Evolutionary conservation across 2,113 vertebrate species (phyloP).

Genomic region (Neomonachus schauinslandi): DNA sequence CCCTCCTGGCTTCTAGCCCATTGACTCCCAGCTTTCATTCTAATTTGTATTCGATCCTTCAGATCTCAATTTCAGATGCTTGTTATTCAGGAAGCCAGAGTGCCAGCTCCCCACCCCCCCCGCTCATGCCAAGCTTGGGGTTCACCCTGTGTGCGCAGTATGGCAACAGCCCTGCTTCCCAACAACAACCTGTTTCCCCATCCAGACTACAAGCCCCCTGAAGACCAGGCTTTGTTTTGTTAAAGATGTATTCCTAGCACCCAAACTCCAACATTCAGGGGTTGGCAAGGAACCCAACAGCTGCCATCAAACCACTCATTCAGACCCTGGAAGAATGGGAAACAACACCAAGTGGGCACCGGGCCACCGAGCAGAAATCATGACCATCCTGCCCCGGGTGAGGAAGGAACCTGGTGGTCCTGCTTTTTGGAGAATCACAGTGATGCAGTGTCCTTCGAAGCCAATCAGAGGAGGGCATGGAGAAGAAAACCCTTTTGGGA

Average conservation of each 20-base stretch:
- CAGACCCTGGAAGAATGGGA: background rate
- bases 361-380: background rate
- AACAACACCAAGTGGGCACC: background rate
- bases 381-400: background rate
- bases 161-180: background rate
- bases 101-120: fast-evolving
- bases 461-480: background rate
- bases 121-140: background rate
- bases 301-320: background rate
- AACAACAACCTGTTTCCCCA: background rate
- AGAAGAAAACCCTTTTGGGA: background rate
- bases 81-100: background rate
- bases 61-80: background rate
- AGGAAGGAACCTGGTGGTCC: background rate
- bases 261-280: background rate
- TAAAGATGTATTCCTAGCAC: background rate
- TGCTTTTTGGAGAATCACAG: background rate
- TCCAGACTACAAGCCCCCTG: background rate
- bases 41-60: background rate
- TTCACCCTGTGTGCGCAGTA: background rate
- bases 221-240: background rate
- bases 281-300: background rate
- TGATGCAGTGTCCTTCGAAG: background rate
- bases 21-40: background rate
- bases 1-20: no score